Percentiles rank a stretch among this genome's conserved stretches.
Conservation (phyloP, 1,140 invertebrate genomes). For the Lycorma delicatula region DNA sequence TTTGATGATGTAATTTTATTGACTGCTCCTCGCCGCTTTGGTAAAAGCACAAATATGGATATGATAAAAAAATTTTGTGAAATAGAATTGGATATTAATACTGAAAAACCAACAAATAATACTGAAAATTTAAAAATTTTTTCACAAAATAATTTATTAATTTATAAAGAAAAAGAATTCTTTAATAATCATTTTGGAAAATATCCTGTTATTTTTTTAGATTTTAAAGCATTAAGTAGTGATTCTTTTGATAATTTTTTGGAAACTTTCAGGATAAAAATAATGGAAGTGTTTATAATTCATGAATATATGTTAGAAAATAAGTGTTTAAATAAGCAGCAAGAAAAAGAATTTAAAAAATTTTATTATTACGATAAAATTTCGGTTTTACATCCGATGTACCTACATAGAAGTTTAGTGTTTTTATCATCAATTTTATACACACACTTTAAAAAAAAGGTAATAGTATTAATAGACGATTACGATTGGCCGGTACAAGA, state of each 20-base stretch:
- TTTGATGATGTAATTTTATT: too few relatives aligned
- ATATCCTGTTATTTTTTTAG: background rate
- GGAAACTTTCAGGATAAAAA: background rate
- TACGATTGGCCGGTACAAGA: background rate
- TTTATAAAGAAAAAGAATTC: conserved; percentile 2
- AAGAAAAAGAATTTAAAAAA: background rate
- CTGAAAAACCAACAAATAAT: too few relatives aligned
- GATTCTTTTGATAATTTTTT: background rate
- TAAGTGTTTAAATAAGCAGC: background rate
- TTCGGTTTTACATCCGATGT: background rate
- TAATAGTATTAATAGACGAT: background rate
- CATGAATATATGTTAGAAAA: background rate
- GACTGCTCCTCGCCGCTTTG: too few relatives aligned
- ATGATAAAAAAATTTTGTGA: too few relatives aligned
- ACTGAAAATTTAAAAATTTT: too few relatives aligned
- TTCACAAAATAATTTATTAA: too few relatives aligned
- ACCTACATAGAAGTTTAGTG: background rate
- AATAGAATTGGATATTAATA: too few relatives aligned
- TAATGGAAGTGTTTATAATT: background rate
- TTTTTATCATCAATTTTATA: background rate
- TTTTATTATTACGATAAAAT: background rate
- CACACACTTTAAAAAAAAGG: background rate
- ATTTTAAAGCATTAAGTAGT: background rate
- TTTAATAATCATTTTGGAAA: background rate
- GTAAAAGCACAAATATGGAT: too few relatives aligned